Conservation (phyloP, 2,113 vertebrate genomes). For the Martes martes region DNA sequence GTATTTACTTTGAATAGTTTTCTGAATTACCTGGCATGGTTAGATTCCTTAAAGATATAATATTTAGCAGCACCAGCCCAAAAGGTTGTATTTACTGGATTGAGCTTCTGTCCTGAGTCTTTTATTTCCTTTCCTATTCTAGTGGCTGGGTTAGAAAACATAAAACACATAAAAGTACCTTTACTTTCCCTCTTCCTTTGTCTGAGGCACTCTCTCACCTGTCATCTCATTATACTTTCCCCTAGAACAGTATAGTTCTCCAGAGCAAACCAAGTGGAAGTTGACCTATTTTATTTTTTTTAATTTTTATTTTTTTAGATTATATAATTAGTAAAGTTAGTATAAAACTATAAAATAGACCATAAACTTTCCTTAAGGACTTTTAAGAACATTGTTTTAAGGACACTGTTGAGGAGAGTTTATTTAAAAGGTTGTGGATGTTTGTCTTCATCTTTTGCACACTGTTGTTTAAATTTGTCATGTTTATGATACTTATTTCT, state of each 20-base stretch:
- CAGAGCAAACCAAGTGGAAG: constrained; percentile 11
- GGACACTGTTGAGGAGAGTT: not conserved
- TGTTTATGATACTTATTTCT: constrained; percentile 6
- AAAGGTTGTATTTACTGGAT: not conserved
- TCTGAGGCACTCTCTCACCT: not conserved
- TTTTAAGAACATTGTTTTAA: not conserved
- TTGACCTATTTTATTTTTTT: not conserved
- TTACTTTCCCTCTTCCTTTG: not conserved
- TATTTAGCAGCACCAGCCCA: not conserved
- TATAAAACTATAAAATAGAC: constrained; percentile 14
- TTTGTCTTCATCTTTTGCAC: constrained; percentile 7
- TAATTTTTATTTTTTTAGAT: not conserved
- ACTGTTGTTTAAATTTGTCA: constrained; percentile 32
- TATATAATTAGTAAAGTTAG: not conserved
- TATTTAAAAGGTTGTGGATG: not conserved
- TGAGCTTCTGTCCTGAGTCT: not conserved
- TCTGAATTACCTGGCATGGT: not conserved
- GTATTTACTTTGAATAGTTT: not conserved
- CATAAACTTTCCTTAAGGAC: not conserved
- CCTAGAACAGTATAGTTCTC: not conserved
- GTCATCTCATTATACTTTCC: not conserved
- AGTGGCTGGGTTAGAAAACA: not conserved
- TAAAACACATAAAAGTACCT: not conserved
- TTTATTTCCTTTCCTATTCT: not conserved
- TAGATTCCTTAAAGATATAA: not conserved